These are phyloP conservation scores for Trisateles emortualis DNA, from an alignment of 2,888 invertebrate species.

Conservation along the genomic window DNA sequence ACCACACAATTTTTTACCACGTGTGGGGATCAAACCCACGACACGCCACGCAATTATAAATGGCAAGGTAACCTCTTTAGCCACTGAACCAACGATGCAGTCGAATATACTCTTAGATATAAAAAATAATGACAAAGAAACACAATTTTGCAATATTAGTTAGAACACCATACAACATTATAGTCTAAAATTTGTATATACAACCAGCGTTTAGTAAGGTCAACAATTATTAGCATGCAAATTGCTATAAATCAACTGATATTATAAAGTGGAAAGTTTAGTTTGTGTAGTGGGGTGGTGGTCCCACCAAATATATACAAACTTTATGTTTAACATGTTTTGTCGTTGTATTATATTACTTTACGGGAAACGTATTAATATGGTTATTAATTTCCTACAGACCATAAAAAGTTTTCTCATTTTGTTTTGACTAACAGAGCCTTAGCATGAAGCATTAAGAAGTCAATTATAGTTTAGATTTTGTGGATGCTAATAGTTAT, in stretches of 20 bases:
- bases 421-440: not conserved
- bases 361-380: constrained; percentile 6
- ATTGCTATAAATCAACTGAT: constrained; percentile 7
- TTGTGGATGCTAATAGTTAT: no score
- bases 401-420: not conserved
- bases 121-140: no score
- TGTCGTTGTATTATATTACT: constrained; percentile 9
- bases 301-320: not conserved
- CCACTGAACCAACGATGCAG: no score
- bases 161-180: no score
- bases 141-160: no score
- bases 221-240: constrained; percentile 4
- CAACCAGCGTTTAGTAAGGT: not conserved
- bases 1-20: no score
- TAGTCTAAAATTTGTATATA: not conserved
- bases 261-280: constrained; percentile 12
- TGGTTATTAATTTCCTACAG: constrained; percentile 2
- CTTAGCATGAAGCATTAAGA: not conserved
- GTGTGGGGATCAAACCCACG: no score
- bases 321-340: constrained; percentile 7
- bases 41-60: no score
- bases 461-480: not conserved
- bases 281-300: constrained; percentile 1
- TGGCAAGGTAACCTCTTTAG: no score
- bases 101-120: no score